A percentile compares a stretch with the other conserved stretches of the same genome.
Conservation (phyloP, 2,113 vertebrate species). For the Leptodactylus fuscus region DNA sequence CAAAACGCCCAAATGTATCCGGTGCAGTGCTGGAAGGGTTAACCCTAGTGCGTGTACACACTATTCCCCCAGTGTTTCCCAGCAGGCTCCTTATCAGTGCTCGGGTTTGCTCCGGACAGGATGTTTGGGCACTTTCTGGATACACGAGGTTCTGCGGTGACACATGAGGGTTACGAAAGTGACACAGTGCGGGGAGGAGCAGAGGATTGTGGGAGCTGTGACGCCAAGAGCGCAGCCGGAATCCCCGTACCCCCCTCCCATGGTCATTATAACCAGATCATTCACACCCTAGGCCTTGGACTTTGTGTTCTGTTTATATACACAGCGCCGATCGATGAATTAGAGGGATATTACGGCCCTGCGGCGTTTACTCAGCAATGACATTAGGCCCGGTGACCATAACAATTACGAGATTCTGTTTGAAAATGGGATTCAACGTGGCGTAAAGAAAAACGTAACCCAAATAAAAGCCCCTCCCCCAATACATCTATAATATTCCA, state of each 20-base stretch:
- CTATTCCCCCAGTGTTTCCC: not conserved
- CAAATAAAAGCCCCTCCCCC: not conserved
- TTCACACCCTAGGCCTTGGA: slow-evolving; percentile 25
- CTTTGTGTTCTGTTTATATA: slow-evolving; percentile 33
- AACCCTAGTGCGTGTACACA: not conserved
- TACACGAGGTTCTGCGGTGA: not conserved
- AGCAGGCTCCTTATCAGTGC: slow-evolving; percentile 31
- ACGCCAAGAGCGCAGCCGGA: not conserved
- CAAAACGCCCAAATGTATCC: too few species aligned
- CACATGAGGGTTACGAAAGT: not conserved
- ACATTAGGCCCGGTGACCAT: not conserved
- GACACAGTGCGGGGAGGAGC: not conserved
- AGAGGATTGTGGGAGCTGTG: slow-evolving; percentile 28
- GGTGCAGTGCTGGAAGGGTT: not conserved
- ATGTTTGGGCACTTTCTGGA: slow-evolving; percentile 16
- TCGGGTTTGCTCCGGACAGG: slow-evolving; percentile 31
- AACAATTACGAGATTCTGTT: not conserved
- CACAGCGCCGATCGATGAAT: not conserved
- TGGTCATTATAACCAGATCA: too few species aligned
- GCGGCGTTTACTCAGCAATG: too few species aligned
- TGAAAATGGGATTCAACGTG: not conserved
- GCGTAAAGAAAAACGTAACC: not conserved
- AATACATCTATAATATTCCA: too few species aligned
- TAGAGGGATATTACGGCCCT: not conserved
- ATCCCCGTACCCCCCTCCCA: too few species aligned